Base-by-base conservation (phyloP, 2,113 vertebrate genomes). In the Chauna torquata region DNA sequence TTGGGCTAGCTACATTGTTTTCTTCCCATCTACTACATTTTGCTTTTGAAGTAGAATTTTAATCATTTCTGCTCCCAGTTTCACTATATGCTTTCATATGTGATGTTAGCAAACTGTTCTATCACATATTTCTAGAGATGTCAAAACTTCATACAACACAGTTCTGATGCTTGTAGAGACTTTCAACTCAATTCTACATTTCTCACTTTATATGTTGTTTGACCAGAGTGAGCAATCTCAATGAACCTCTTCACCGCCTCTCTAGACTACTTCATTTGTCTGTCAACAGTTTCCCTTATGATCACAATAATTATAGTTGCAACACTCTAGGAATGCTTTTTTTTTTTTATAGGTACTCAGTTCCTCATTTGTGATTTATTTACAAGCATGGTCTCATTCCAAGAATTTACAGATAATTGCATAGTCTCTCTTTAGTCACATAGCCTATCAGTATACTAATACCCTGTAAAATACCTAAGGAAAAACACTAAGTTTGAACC, bases 171-270 rank as follows among this genome's bases (percentile, higher is more conserved):
- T 75, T 45, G 61, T 32, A 45, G 36, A 80, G 49, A 65, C 49
- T 79, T 30, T 20, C 6, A 30, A 49, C 65, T 88, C 80, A 74
- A 70, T 91, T 84, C 57, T 52, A 70, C 10, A 28, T 40, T 91
- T 59, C 19, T 16, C 22, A 45, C 25, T 88, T 85, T 65, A 23
- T 65, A 23, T 16, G 30, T 8, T 16, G n/a, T 65, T 36, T 88
- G 58, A 76, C 19, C n/a, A 66, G 64, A 11, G 28, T 59, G 70
- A 96, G 50, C 52, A 22, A 50, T 47, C 42, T 85, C 0, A 0
- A 84, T 75, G 81, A 94, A 85, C 66, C 27, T 91, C 62, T 80
- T 82, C 65, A 32, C 11, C n/a, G 38, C 38, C 44, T 93, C 87
- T 83, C 45, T 68, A 65, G 36, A 47, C 54, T 11, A 13, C 45